A percentile compares a stretch with the other conserved stretches of the same genome.
These are phyloP conservation scores for Struthio camelus DNA, from an alignment of 2,113 vertebrate species.

Conservation along the genomic window DNA sequence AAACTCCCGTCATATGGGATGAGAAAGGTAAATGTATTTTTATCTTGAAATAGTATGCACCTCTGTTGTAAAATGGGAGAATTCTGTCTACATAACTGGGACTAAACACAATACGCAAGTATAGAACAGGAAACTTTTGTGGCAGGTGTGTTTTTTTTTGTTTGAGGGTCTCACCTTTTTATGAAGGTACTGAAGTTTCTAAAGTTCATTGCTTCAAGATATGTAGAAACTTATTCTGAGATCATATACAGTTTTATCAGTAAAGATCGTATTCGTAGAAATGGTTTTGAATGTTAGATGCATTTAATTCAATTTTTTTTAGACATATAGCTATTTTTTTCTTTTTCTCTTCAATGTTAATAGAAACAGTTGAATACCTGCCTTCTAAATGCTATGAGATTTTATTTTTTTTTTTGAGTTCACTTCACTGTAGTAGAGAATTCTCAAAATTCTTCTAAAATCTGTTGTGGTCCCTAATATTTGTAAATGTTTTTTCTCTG, in stretches of 20 bases:
- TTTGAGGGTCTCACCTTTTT: not conserved
- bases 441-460: accelerated
- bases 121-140: not conserved
- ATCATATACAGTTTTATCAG: accelerated
- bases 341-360: not conserved
- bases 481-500: not conserved
- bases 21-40: slow-evolving; percentile 81
- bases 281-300: no score
- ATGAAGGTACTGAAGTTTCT: not conserved
- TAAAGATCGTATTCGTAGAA: not conserved
- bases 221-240: accelerated
- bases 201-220: accelerated
- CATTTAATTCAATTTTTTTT: accelerated
- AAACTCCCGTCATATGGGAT: slow-evolving; percentile 90
- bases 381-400: not conserved
- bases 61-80: not conserved
- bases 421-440: accelerated
- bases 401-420: not conserved
- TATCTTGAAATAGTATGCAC: not conserved
- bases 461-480: accelerated
- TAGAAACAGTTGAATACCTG: not conserved
- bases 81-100: not conserved
- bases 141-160: not conserved
- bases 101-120: not conserved
- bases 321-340: not conserved